Evolutionary conservation across 2,797 vertebrate genomes (phyloP).

Genomic region (Sebastes aleutianus): DNA sequence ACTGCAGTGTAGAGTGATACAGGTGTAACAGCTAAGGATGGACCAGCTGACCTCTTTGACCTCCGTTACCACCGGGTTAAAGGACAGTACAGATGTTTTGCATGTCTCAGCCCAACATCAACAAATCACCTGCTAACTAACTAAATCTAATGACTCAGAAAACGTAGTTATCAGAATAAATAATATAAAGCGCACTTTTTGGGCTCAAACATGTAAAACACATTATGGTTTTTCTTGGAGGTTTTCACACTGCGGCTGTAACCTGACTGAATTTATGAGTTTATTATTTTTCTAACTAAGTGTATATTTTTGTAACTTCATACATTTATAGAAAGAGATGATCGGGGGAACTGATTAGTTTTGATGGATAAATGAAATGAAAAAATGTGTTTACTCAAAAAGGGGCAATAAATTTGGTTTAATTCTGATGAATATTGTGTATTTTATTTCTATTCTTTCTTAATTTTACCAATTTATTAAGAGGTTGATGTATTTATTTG

Average conservation of each 20-base stretch:
- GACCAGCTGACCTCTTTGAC: neutral
- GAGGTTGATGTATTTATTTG: neutral
- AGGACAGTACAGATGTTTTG: neutral
- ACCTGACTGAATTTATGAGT: slow-evolving; percentile 11
- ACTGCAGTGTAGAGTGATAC: neutral
- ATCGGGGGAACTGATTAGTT: neutral
- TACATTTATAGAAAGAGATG: slow-evolving; percentile 2
- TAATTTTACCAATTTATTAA: neutral
- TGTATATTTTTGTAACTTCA: slow-evolving; percentile 45
- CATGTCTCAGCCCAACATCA: neutral
- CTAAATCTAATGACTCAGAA: neutral
- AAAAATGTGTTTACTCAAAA: slow-evolving; percentile 4
- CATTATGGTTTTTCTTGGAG: neutral
- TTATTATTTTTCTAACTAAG: slow-evolving; percentile 42
- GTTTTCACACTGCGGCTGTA: neutral
- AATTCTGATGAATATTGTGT: neutral
- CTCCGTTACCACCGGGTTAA: neutral
- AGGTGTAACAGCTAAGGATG: neutral
- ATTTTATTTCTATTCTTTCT: neutral
- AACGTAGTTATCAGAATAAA: neutral
- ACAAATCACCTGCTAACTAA: neutral
- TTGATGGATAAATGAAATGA: neutral
- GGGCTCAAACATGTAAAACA: neutral
- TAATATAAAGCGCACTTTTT: neutral
- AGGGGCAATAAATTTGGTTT: slow-evolving; percentile 40